Conservation (phyloP, 2,797 vertebrate genomes). For the Gastrophryne carolinensis region DNA sequence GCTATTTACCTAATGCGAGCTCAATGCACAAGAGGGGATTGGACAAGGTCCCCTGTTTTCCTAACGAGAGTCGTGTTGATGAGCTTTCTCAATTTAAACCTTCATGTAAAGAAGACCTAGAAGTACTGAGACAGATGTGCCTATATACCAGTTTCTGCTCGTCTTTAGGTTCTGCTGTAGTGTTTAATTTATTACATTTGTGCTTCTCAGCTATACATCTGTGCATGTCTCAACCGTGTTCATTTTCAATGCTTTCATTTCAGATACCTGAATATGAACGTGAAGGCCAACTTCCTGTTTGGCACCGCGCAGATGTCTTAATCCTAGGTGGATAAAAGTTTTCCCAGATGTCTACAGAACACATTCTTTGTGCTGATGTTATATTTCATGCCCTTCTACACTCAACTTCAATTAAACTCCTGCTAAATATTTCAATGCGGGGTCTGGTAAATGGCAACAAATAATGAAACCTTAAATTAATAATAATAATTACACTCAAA, state of each 20-base stretch:
- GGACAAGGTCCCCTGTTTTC: no score
- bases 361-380: constrained; percentile 48
- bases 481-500: constrained; percentile 65
- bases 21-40: no score
- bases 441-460: constrained; percentile 66
- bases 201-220: constrained; percentile 65
- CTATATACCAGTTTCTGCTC: constrained; percentile 64
- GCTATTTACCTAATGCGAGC: no score
- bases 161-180: constrained; percentile 62
- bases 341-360: constrained; percentile 52
- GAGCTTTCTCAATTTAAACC: no score
- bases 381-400: constrained; percentile 59
- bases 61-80: no score
- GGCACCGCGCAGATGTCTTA: constrained; percentile 54
- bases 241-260: constrained; percentile 64
- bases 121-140: constrained; percentile 65
- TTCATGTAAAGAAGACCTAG: no score
- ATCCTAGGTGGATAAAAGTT: constrained; percentile 60
- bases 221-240: constrained; percentile 60
- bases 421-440: constrained; percentile 73
- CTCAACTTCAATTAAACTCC: constrained; percentile 70
- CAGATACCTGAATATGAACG: constrained; percentile 67
- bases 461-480: constrained; percentile 69
- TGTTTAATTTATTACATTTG: constrained; percentile 74
- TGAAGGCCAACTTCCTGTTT: constrained; percentile 45